These are phyloP conservation scores for Caranx melampygus DNA, from an alignment of 2,113 vertebrate species.

Conservation along the genomic window DNA sequence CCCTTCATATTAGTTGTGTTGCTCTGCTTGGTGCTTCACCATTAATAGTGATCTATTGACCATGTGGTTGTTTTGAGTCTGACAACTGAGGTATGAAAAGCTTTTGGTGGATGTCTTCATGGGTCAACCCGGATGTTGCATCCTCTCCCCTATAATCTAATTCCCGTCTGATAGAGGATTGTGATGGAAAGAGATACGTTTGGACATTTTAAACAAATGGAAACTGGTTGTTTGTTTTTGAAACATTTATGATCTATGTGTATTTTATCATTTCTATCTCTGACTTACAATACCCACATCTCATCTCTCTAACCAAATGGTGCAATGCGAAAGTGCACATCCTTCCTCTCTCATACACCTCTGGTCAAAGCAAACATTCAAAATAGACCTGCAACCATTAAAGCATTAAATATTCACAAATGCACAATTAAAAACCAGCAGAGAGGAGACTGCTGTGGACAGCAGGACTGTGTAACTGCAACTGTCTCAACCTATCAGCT, in stretches of 20 bases:
- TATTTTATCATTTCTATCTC: not conserved
- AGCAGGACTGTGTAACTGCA: not conserved
- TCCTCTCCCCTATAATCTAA: not conserved
- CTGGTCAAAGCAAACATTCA: constrained; percentile 16
- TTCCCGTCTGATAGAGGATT: constrained; percentile 47
- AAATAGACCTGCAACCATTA: constrained; percentile 15
- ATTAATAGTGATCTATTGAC: constrained; percentile 27
- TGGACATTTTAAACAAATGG: not conserved
- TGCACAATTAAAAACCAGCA: constrained; percentile 23
- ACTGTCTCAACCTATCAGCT: constrained; percentile 4
- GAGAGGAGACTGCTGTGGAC: not conserved
- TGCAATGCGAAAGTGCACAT: not conserved
- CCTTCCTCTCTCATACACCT: not conserved
- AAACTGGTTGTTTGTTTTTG: not conserved
- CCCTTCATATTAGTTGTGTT: not conserved
- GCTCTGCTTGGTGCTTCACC: not conserved
- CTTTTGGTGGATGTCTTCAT: constrained; percentile 11
- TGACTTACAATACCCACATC: not conserved
- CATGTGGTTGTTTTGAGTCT: constrained; percentile 32
- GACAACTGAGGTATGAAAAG: constrained; percentile 24
- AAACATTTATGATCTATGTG: constrained; percentile 4
- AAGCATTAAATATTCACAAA: constrained; percentile 9
- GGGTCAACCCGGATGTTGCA: constrained; percentile 25
- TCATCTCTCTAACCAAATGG: not conserved
- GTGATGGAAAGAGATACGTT: not conserved